Evolutionary conservation across 1,140 invertebrate genomes (phyloP).

Genomic region (Trichogramma pretiosum): DNA sequence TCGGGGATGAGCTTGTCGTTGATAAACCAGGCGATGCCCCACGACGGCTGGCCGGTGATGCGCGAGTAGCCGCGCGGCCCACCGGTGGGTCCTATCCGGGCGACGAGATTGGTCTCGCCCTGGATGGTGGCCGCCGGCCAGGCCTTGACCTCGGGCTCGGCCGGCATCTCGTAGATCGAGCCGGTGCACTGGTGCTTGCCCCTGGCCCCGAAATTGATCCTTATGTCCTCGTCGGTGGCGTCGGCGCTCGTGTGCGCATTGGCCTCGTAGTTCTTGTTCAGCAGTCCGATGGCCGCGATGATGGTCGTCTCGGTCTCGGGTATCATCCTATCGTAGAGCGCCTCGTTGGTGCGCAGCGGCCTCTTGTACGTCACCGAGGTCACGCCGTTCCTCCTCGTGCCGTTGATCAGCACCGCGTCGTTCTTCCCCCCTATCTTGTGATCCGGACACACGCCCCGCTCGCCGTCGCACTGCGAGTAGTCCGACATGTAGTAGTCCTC

Average conservation of each 20-base stretch:
- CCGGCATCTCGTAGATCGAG: constrained; percentile 40
- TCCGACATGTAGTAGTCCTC: constrained; percentile 80
- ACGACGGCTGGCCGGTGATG: constrained; percentile 70
- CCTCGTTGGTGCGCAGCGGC: constrained; percentile 66
- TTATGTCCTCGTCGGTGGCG: constrained; percentile 63
- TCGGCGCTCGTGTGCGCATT: constrained; percentile 68
- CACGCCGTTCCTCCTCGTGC: constrained; percentile 66
- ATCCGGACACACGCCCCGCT: constrained; percentile 77
- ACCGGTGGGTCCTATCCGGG: constrained; percentile 74
- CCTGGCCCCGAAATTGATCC: constrained; percentile 61
- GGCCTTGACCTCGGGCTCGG: constrained; percentile 40
- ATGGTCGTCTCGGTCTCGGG: constrained; percentile 62
- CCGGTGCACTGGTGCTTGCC: constrained; percentile 45
- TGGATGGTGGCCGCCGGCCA: constrained; percentile 48
- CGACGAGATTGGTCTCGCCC: constrained; percentile 55
- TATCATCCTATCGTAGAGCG: constrained; percentile 60
- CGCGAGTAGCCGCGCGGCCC: constrained; percentile 69
- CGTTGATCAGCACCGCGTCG: constrained; percentile 65
- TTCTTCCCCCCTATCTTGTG: constrained; percentile 70
- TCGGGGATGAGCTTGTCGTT: constrained; percentile 86
- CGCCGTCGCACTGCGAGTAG: constrained; percentile 72
- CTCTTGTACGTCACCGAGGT: constrained; percentile 52
- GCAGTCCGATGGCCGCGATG: constrained; percentile 79
- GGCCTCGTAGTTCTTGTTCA: constrained; percentile 70
- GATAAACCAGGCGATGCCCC: constrained; percentile 90